Percentiles rank a stretch among this genome's conserved stretches.
Evolutionary conservation across 2,888 invertebrate species (phyloP).

Genomic region (Ditula angustiorana): DNA sequence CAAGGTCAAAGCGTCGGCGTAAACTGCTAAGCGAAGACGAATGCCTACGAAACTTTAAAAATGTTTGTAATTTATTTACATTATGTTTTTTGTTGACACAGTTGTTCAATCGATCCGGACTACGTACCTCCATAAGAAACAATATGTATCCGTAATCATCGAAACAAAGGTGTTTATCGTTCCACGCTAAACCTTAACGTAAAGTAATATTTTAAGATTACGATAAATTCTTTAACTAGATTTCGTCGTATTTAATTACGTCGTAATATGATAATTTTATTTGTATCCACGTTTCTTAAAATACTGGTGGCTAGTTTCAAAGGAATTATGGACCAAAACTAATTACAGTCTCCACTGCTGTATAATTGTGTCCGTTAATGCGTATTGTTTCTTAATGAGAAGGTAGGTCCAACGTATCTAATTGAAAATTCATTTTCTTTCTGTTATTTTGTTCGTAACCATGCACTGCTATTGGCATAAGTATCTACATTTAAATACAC

Average conservation of each 20-base stretch:
- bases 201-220: not conserved
- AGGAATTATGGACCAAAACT: not conserved
- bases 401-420: slow-evolving; percentile 10
- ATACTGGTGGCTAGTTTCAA: not conserved
- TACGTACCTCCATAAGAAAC: slow-evolving; percentile 63
- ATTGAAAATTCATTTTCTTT: not conserved
- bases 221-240: not conserved
- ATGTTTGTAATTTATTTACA: slow-evolving; percentile 44
- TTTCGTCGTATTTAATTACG: not conserved
- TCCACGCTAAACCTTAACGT: slow-evolving; percentile 45
- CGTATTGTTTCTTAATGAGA: slow-evolving; percentile 66
- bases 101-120: slow-evolving; percentile 54
- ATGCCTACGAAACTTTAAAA: slow-evolving; percentile 39
- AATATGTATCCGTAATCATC: slow-evolving; percentile 60
- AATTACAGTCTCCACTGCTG: slow-evolving; percentile 50
- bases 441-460: not conserved
- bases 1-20: slow-evolving; percentile 12
- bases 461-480: not conserved
- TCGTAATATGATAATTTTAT: too few species aligned
- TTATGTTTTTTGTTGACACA: slow-evolving; percentile 63
- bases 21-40: slow-evolving; percentile 24
- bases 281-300: too few species aligned
- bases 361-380: slow-evolving; percentile 14
- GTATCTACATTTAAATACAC: not conserved
- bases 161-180: slow-evolving; percentile 69